phyloP scores from a whole-genome alignment of 2,797 vertebrate species.

The Gymnothorax javanicus region DNA sequence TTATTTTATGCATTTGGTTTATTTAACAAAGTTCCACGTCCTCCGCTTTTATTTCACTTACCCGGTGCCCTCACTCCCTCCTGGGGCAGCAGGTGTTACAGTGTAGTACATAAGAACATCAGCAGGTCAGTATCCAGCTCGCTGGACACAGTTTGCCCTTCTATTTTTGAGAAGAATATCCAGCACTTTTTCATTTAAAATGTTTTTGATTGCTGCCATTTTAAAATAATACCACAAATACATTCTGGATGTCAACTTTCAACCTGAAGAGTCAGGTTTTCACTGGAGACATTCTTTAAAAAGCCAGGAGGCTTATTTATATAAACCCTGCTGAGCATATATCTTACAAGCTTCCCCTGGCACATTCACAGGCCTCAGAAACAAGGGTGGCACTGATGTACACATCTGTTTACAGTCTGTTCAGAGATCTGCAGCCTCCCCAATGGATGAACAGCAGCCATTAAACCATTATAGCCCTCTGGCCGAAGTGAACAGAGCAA shows the following conservation, averaged over 20 bases:
- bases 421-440: background rate
- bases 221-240: too few relatives aligned
- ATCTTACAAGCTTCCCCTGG: background rate
- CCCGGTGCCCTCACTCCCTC: too few relatives aligned
- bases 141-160: too few relatives aligned
- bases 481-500: background rate
- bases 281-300: background rate
- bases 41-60: too few relatives aligned
- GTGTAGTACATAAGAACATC: too few relatives aligned
- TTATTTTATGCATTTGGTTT: too few relatives aligned
- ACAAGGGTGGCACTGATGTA: background rate
- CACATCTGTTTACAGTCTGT: background rate
- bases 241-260: too few relatives aligned
- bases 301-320: background rate
- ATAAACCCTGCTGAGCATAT: background rate
- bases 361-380: background rate
- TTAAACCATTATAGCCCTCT: slow-evolving; percentile 6
- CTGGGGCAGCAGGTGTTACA: too few relatives aligned
- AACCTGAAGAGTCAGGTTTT: too few relatives aligned
- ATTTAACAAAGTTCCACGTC: too few relatives aligned
- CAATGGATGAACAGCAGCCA: background rate
- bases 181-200: background rate
- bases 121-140: too few relatives aligned
- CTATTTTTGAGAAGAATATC: too few relatives aligned
- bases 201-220: background rate